These are phyloP conservation scores for Leiothrix lutea DNA, from an alignment of 2,113 vertebrate genomes.

Conservation along the genomic window DNA sequence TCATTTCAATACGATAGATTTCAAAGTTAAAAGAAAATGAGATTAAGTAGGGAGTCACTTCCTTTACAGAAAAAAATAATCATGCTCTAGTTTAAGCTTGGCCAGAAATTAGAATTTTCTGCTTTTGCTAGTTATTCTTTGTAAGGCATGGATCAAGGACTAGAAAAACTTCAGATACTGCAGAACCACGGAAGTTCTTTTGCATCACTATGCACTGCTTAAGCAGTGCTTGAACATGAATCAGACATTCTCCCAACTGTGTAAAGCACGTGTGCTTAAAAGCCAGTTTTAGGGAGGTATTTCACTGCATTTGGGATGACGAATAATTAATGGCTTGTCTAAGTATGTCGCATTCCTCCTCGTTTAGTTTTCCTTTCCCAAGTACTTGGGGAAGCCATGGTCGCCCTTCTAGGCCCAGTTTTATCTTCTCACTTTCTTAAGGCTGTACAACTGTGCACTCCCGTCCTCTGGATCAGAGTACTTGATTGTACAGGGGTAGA, in stretches of 20 bases:
- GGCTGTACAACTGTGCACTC: accelerated
- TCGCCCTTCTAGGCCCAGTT: neutral
- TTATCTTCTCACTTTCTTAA: neutral
- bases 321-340: neutral
- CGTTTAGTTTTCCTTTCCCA: neutral
- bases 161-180: neutral
- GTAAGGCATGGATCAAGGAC: neutral
- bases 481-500: neutral
- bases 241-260: neutral
- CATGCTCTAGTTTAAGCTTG: neutral
- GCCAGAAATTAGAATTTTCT: neutral
- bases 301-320: neutral
- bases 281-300: neutral
- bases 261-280: neutral
- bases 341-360: neutral
- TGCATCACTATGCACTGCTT: neutral
- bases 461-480: neutral
- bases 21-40: neutral
- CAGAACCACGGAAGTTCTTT: neutral
- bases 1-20: neutral
- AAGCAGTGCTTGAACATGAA: neutral
- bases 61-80: neutral
- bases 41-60: neutral
- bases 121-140: neutral
- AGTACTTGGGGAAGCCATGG: neutral